Conservation (phyloP, 1,140 invertebrate genomes). For the Drosophila nikananu region DNA sequence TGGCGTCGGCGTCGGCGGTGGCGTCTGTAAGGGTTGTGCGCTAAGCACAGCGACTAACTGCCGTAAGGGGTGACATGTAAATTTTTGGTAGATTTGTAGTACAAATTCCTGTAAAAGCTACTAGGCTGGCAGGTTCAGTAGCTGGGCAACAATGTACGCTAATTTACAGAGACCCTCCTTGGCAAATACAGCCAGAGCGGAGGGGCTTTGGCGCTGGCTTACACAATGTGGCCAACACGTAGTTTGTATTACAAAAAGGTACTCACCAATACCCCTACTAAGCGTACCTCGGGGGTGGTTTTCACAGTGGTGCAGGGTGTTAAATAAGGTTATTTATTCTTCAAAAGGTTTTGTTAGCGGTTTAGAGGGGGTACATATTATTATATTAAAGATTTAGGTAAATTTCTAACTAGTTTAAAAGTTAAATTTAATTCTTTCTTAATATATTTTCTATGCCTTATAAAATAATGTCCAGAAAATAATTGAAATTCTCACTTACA, state of each 20-base stretch:
- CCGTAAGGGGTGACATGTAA: slow-evolving; percentile 65
- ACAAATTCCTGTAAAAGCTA: slow-evolving; percentile 84
- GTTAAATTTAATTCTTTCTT: no score
- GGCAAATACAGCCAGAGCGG: slow-evolving; percentile 2
- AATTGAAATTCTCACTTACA: not conserved
- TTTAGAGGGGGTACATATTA: not conserved
- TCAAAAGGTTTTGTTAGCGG: not conserved
- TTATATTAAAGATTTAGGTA: not conserved
- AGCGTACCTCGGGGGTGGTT: slow-evolving; percentile 20
- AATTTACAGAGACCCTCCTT: slow-evolving; percentile 22
- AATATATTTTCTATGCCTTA: not conserved
- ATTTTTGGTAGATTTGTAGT: slow-evolving; percentile 71
- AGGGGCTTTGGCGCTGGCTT: slow-evolving; percentile 2
- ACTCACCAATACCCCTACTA: slow-evolving; percentile 37
- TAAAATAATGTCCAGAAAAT: not conserved
- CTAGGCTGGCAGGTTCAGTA: slow-evolving; percentile 66
- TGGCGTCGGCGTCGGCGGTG: not conserved
- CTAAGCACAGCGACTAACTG: slow-evolving; percentile 41
- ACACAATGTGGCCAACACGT: slow-evolving; percentile 23
- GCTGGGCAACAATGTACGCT: slow-evolving; percentile 56
- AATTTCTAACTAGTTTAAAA: not conserved
- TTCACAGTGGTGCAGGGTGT: slow-evolving; percentile 4
- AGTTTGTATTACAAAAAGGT: slow-evolving; percentile 28
- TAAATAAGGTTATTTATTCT: not conserved
- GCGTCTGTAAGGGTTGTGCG: slow-evolving; percentile 66